Base-by-base conservation (phyloP, 35 echinoderm and acorn worm genomes). In the Heliocidaris erythrogramma region DNA sequence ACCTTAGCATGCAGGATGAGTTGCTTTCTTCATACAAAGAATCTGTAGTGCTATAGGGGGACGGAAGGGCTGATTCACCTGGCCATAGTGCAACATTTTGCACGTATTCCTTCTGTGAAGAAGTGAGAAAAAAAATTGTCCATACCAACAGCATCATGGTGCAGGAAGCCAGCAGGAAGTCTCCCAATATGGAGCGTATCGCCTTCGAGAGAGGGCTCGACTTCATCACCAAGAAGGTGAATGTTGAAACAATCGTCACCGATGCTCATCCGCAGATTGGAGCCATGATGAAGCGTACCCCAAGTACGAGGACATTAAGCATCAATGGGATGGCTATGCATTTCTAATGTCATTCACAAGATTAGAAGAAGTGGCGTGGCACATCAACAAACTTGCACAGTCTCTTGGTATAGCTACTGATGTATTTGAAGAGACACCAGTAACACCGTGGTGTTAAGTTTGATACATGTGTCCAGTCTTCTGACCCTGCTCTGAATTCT, bases 51-150 rank as follows among this genome's bases (percentile, higher is more conserved):
- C 31, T 5, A 4, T 8, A 2, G 12, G 30, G 86, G 31, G 14
- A 88, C 14, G 30, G 86, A 35, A 2, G 86, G 30, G 1, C 86
- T 1, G 86, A 88, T 35, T 35, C 86, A 14, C 86, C 9, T 3
- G 30, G 86, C 31, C 86, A 88, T 31, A 88, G 86, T 88, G 86
- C 86, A 88, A 35, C 47, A 18, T 35, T 88, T 31, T 86, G 85
- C 85, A 86, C 85, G 10, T 86, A 86, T 16, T 86, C 86, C 31
- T 88, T 88, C 86, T 88, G 30, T 18, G 16, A 35, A 42, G 86
- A 88, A 21, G 21, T 3, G 7, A 96, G 85, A 47, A 49, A 87
- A 17, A 69, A 69, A 21, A 31, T 95, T 84, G 13, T 65, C 13
- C 60, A 65, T 17, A 65, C 60, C 13, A 65, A 65, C 60, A 18